A percentile compares a stretch with the other conserved stretches of the same genome.
Conservation (phyloP, 2,888 invertebrate genomes). For the Nycteola revayana region DNA sequence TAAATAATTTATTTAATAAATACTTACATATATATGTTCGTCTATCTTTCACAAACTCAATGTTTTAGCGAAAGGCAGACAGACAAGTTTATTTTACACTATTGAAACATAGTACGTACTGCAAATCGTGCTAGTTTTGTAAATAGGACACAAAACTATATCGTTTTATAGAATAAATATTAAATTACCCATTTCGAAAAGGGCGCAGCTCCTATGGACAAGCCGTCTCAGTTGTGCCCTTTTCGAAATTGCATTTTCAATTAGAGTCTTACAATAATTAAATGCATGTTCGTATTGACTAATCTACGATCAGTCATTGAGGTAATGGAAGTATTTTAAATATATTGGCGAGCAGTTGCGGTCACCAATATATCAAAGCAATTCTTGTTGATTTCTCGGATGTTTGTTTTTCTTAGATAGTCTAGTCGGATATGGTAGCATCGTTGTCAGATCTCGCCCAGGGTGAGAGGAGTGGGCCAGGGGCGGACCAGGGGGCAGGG, state of each 20-base stretch:
- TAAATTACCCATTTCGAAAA: too few relatives aligned
- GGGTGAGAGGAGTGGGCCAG: constrained; percentile 66
- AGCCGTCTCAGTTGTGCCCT: too few relatives aligned
- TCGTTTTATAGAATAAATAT: too few relatives aligned
- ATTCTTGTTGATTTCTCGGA: too few relatives aligned
- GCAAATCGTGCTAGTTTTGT: too few relatives aligned
- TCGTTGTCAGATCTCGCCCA: constrained; percentile 74
- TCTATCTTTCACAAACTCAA: constrained; percentile 60
- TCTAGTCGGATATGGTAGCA: constrained; percentile 58
- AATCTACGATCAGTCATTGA: constrained; percentile 24
- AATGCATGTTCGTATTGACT: constrained; percentile 21
- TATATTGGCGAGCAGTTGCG: constrained; percentile 28
- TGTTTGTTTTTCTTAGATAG: too few relatives aligned
- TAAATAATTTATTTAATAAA: constrained; percentile 26
- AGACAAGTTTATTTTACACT: constrained; percentile 43
- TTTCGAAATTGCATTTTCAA: too few relatives aligned
- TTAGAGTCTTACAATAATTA: constrained; percentile 17
- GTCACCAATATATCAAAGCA: too few relatives aligned
- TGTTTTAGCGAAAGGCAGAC: constrained; percentile 58
- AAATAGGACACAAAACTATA: too few relatives aligned
- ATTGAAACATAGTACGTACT: too few relatives aligned
- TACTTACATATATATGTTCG: constrained; percentile 40
- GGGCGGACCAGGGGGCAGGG: constrained; percentile 66
- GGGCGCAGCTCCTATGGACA: too few relatives aligned
- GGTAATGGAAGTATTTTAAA: constrained; percentile 25